Conservation (phyloP, 2,797 vertebrate genomes). For the Tenualosa ilisha region DNA sequence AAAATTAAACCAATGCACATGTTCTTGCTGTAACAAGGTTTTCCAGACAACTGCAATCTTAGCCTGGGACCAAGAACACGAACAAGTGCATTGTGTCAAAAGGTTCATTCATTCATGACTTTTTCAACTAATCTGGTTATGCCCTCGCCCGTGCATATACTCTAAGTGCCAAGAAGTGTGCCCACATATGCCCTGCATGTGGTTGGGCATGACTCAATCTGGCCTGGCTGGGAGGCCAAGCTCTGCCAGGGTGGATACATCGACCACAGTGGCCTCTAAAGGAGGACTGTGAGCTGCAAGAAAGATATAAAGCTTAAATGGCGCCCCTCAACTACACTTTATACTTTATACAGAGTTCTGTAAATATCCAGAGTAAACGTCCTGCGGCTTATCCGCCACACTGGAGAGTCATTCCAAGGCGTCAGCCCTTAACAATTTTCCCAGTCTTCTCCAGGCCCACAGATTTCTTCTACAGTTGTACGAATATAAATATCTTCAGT, state of each 20-base stretch:
- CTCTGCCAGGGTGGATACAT: slow-evolving; percentile 54
- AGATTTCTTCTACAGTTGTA: not conserved
- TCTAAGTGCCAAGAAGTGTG: slow-evolving; percentile 37
- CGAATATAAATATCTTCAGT: not conserved
- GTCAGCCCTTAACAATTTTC: not conserved
- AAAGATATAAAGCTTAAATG: slow-evolving; percentile 33
- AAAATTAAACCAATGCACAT: slow-evolving; percentile 32
- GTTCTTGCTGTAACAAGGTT: not conserved
- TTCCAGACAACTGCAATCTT: not conserved
- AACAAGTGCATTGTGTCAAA: not conserved
- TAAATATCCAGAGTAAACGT: slow-evolving; percentile 25
- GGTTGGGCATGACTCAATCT: slow-evolving; percentile 53
- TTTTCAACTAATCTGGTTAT: not conserved
- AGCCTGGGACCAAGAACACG: not conserved
- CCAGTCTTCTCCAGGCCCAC: not conserved
- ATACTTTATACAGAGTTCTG: slow-evolving; percentile 29
- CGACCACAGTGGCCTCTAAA: slow-evolving; percentile 56
- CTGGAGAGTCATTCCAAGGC: not conserved
- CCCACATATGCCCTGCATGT: slow-evolving; percentile 45
- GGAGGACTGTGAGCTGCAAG: slow-evolving; percentile 31
- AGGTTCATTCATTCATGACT: not conserved
- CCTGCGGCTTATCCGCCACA: not conserved
- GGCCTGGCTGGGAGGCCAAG: slow-evolving; percentile 49
- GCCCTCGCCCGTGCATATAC: not conserved
- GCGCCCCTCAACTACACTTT: slow-evolving; percentile 27